Conservation (phyloP, 2,113 vertebrate genomes). For the Nanorana parkeri region DNA sequence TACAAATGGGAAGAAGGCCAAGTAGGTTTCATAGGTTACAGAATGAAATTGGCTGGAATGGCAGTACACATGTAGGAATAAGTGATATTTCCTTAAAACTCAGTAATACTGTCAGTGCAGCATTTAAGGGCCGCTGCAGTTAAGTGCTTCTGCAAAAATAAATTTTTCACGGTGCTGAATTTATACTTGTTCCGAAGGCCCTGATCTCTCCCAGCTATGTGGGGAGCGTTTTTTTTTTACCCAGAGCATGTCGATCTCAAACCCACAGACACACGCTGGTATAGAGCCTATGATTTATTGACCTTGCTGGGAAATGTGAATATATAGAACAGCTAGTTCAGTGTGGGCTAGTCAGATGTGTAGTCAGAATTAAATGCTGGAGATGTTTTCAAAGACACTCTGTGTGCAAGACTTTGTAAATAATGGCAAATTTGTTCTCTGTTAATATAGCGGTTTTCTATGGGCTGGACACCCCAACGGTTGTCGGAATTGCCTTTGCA, state of each 20-base stretch:
- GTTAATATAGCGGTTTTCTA: slow-evolving; percentile 73
- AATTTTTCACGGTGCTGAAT: slow-evolving; percentile 8
- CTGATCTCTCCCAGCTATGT: slow-evolving; percentile 5
- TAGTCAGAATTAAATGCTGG: not conserved
- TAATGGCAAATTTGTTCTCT: slow-evolving; percentile 28
- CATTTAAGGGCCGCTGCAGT: slow-evolving; percentile 26
- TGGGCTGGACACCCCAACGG: slow-evolving; percentile 86
- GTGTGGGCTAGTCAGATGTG: not conserved
- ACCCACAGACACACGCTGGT: not conserved
- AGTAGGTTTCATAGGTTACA: slow-evolving; percentile 59
- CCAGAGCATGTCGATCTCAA: slow-evolving; percentile 8
- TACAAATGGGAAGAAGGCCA: slow-evolving; percentile 62
- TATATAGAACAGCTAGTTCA: not conserved
- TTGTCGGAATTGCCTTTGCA: slow-evolving; percentile 95
- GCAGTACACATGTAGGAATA: slow-evolving; percentile 53
- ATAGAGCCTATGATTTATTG: slow-evolving; percentile 23
- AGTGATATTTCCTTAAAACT: slow-evolving; percentile 53
- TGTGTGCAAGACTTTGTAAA: not conserved
- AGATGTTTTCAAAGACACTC: not conserved
- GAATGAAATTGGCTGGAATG: slow-evolving; percentile 62
- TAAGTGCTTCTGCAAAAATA: slow-evolving; percentile 31
- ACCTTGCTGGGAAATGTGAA: not conserved
- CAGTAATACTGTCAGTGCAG: slow-evolving; percentile 34
- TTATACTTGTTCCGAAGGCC: slow-evolving; percentile 18
- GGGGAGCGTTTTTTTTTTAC: not conserved